A percentile compares a stretch with the other conserved stretches of the same genome.
These are phyloP conservation scores for Pseudomyrmex cubaensis DNA, from an alignment of 1,140 invertebrate genomes.

Conservation along the genomic window DNA sequence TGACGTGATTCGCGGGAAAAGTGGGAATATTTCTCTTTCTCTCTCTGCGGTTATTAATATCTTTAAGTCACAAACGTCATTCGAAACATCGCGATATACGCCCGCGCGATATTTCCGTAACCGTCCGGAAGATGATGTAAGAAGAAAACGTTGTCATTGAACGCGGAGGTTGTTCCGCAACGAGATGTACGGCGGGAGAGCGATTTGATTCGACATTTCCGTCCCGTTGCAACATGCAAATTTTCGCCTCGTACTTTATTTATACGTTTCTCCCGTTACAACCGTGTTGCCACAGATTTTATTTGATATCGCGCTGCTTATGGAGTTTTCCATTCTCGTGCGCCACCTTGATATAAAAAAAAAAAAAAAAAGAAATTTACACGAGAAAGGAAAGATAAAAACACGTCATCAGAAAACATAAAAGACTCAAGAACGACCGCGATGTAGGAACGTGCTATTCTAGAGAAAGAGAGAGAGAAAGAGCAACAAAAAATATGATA, in stretches of 20 bases:
- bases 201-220: background rate
- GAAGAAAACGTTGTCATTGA: constrained; percentile 48
- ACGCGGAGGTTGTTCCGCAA: background rate
- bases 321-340: no score
- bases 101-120: constrained; percentile 48
- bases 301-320: no score
- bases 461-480: no score
- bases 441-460: constrained; percentile 7
- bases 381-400: constrained; percentile 23
- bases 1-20: background rate
- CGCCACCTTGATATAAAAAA: background rate
- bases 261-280: no score
- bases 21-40: background rate
- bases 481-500: constrained; percentile 24
- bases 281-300: no score
- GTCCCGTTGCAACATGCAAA: background rate
- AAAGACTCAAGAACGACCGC: constrained; percentile 5
- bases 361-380: constrained; percentile 16
- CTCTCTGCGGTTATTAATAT: constrained; percentile 63
- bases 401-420: constrained; percentile 16
- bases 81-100: constrained; percentile 34
- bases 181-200: background rate
- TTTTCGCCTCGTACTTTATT: no score
- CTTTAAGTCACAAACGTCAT: constrained; percentile 59
- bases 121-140: constrained; percentile 54